Percentiles rank a stretch among this genome's conserved stretches.
These are phyloP conservation scores for Podarcis muralis DNA, from an alignment of 2,113 vertebrate species.

Conservation along the genomic window DNA sequence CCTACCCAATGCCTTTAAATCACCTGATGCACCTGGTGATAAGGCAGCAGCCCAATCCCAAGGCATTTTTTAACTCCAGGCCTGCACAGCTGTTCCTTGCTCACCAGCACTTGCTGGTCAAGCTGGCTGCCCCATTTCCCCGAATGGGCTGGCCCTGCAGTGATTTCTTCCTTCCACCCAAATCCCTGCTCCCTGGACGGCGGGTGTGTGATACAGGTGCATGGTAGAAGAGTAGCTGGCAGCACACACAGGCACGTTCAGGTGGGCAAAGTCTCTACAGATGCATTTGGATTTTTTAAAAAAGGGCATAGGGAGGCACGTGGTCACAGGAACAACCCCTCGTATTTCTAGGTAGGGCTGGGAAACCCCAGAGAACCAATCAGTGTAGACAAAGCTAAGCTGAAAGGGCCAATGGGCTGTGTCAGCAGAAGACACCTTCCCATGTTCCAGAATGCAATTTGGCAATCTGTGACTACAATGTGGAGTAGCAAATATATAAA, in stretches of 20 bases:
- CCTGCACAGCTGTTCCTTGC: background rate
- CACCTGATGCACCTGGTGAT: background rate
- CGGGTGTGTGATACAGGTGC: background rate
- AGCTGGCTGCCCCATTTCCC: no score
- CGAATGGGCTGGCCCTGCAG: background rate
- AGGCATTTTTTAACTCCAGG: background rate
- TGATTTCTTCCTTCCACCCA: background rate
- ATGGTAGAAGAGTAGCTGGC: background rate
- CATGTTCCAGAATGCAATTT: background rate
- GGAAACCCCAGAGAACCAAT: background rate
- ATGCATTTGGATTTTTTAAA: background rate
- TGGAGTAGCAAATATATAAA: background rate
- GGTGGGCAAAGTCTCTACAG: background rate
- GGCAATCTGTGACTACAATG: background rate
- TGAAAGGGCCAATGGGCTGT: background rate
- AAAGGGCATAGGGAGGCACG: background rate
- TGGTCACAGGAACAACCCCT: background rate
- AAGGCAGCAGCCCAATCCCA: background rate
- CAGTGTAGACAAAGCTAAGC: background rate
- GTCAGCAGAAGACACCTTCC: background rate
- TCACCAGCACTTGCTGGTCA: background rate
- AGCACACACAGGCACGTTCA: background rate
- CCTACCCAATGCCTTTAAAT: background rate
- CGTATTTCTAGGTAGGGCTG: background rate
- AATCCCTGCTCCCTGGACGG: background rate